Conservation (phyloP, 2,113 vertebrate genomes). For the Fulmarus glacialis region DNA sequence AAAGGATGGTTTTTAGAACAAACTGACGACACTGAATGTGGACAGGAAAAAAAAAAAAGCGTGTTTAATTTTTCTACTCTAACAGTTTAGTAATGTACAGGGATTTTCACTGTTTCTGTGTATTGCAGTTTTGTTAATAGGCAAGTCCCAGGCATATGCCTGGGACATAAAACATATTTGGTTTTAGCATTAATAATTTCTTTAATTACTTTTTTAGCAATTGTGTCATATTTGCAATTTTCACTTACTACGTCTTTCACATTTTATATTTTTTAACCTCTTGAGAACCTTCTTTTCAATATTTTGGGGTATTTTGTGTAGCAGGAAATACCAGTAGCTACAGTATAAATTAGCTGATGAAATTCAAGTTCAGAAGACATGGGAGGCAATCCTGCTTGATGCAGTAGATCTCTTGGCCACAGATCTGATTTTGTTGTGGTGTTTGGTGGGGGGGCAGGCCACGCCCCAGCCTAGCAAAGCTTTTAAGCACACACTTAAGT, state of each 20-base stretch:
- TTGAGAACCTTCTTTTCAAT: not conserved
- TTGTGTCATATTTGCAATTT: slow-evolving; percentile 37
- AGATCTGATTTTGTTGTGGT: not conserved
- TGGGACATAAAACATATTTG: not conserved
- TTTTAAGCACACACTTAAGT: slow-evolving; percentile 4
- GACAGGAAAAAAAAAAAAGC: not conserved
- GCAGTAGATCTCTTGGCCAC: not conserved
- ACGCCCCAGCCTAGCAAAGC: not conserved
- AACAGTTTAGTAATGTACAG: slow-evolving; percentile 3
- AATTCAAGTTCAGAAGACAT: not conserved
- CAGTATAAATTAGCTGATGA: not conserved
- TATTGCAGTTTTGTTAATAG: slow-evolving; percentile 50
- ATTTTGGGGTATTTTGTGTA: not conserved
- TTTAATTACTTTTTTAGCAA: slow-evolving; percentile 53
- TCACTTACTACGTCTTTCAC: not conserved
- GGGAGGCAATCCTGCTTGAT: not conserved
- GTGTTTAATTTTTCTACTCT: slow-evolving; percentile 7
- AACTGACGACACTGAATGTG: not conserved
- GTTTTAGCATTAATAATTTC: slow-evolving; percentile 45
- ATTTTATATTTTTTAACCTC: slow-evolving; percentile 33
- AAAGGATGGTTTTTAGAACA: not conserved
- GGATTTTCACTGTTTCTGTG: slow-evolving; percentile 16
- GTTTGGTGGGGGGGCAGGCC: not conserved
- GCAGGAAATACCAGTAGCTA: not conserved
- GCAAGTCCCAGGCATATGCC: slow-evolving; percentile 2